These are phyloP conservation scores for Lucilia cuprina DNA, from an alignment of 1,140 invertebrate species.

Conservation along the genomic window DNA sequence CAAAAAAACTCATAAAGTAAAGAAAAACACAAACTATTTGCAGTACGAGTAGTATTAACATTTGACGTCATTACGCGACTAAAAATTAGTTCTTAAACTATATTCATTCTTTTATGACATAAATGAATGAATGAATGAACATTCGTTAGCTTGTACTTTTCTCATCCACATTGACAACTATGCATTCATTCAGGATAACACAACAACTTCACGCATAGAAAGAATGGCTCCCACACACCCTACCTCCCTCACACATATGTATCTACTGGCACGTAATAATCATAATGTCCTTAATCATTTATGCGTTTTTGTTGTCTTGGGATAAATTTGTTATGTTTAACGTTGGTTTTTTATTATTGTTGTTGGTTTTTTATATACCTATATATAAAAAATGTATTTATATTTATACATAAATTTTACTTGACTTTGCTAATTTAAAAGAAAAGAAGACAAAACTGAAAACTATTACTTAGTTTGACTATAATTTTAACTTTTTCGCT, in stretches of 20 bases:
- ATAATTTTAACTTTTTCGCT: constrained; percentile 43
- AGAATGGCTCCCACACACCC: background rate
- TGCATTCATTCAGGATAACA: too few species aligned
- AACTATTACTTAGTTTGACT: constrained; percentile 18
- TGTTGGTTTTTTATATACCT: background rate
- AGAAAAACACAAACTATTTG: background rate
- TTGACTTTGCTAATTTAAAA: constrained; percentile 4
- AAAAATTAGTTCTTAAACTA: background rate
- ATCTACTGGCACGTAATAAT: constrained; percentile 23
- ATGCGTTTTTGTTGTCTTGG: background rate
- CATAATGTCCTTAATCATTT: constrained; percentile 22
- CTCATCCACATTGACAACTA: background rate
- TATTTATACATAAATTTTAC: background rate
- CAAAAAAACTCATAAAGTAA: background rate
- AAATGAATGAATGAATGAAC: background rate
- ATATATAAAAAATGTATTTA: constrained; percentile 21
- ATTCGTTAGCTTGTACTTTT: background rate
- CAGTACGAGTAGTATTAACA: background rate
- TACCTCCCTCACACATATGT: background rate
- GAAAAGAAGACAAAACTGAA: background rate
- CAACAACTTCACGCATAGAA: background rate
- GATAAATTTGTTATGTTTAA: constrained; percentile 3
- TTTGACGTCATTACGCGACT: constrained; percentile 10
- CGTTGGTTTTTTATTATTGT: background rate
- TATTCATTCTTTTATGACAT: background rate